Evolutionary conservation across 2,113 vertebrate species (phyloP).

Genomic region (Lophochroa leadbeateri): DNA sequence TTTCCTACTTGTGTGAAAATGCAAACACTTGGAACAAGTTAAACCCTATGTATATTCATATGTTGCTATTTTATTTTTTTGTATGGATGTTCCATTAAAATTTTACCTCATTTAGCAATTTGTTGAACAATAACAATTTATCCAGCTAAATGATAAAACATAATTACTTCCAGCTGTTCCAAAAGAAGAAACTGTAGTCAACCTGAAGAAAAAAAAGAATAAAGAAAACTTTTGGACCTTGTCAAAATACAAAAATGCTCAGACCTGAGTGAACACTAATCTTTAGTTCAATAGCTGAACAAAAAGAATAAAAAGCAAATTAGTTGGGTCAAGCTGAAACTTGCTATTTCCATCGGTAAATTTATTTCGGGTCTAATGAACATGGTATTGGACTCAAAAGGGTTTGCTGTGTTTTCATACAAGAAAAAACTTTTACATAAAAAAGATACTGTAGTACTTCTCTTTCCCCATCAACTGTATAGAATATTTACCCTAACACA

Average conservation of each 20-base stretch:
- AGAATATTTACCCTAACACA: not conserved
- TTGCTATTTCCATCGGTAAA: not conserved
- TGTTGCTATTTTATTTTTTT: not conserved
- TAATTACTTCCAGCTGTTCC: slow-evolving; percentile 21
- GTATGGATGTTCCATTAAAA: not conserved
- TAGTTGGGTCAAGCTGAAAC: not conserved
- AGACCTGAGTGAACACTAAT: not conserved
- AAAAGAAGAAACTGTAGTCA: not conserved
- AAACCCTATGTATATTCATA: not conserved
- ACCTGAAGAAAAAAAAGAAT: not conserved
- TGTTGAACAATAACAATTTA: slow-evolving; percentile 21
- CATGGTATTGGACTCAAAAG: not conserved
- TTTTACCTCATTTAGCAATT: not conserved
- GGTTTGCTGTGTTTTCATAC: not conserved
- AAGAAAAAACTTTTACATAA: not conserved
- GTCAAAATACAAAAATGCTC: not conserved
- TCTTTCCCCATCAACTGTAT: not conserved
- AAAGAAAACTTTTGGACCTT: not conserved
- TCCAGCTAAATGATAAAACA: not conserved
- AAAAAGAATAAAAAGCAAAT: not conserved
- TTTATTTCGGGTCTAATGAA: not conserved
- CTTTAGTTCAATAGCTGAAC: not conserved
- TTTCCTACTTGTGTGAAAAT: not conserved
- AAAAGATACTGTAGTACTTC: not conserved
- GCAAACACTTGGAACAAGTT: not conserved